Percentiles rank a stretch among this genome's conserved stretches.
Conservation (phyloP, 2,113 vertebrate genomes). For the Phrynosoma platyrhinos region DNA sequence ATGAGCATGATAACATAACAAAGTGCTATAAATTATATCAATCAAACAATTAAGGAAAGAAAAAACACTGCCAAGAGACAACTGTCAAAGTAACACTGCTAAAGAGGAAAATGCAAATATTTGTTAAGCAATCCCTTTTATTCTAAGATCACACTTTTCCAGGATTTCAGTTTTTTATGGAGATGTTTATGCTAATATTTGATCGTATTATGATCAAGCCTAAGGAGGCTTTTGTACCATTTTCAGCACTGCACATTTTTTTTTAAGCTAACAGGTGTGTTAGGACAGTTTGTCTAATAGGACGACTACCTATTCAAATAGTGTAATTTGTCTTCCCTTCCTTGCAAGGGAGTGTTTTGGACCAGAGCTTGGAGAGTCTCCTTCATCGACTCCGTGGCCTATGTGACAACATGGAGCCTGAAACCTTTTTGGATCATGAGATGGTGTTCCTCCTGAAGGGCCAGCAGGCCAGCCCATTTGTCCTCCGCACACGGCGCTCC, state of each 20-base stretch:
- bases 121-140: too few relatives aligned
- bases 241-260: background rate
- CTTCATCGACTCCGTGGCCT: slow-evolving; percentile 93
- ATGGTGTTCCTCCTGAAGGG: slow-evolving; percentile 97
- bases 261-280: background rate
- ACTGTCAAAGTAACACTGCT: too few relatives aligned
- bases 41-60: too few relatives aligned
- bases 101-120: too few relatives aligned
- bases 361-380: slow-evolving; percentile 94
- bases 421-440: slow-evolving; percentile 94
- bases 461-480: slow-evolving; percentile 96
- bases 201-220: too few relatives aligned
- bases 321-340: slow-evolving; percentile 2
- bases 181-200: too few relatives aligned
- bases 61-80: too few relatives aligned
- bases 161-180: too few relatives aligned
- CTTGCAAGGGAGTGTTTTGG: slow-evolving; percentile 87
- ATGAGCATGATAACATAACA: too few relatives aligned
- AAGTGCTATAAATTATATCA: too few relatives aligned
- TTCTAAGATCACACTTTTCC: too few relatives aligned
- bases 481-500: slow-evolving; percentile 91
- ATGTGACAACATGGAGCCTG: slow-evolving; percentile 97
- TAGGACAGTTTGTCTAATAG: background rate
- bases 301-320: background rate
- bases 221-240: background rate